Percentiles rank a stretch among this genome's conserved stretches.
These are phyloP conservation scores for Falco columbarius DNA, from an alignment of 2,797 vertebrate species.

Conservation along the genomic window DNA sequence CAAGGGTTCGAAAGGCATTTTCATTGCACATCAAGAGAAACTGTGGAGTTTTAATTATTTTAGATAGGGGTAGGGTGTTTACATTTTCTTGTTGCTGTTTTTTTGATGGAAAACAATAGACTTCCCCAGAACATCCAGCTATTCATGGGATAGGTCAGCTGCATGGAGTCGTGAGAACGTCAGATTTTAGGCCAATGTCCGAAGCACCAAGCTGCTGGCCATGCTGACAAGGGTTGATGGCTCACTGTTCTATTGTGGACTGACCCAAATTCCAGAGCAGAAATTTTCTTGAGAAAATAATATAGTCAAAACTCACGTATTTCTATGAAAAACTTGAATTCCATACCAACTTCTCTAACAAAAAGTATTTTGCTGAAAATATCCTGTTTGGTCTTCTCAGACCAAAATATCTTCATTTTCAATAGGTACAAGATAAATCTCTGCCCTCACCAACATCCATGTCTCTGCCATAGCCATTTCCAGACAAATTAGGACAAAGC, in stretches of 20 bases:
- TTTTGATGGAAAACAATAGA: fast-evolving
- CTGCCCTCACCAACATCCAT: neutral
- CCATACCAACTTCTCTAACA: neutral
- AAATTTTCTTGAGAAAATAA: neutral
- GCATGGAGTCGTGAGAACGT: neutral
- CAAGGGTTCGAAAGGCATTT: neutral
- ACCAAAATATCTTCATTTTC: neutral
- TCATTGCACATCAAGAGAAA: neutral
- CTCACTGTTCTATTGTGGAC: neutral
- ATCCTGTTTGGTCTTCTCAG: neutral
- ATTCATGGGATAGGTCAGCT: neutral
- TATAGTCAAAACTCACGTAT: neutral
- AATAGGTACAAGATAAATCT: neutral
- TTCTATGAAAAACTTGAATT: neutral
- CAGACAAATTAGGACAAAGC: neutral
- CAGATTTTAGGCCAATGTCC: neutral
- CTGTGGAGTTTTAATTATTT: neutral
- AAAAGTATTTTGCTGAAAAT: neutral
- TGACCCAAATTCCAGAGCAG: neutral
- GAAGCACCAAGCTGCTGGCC: neutral
- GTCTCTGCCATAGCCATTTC: neutral
- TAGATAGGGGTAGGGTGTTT: neutral
- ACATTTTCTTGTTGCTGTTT: neutral
- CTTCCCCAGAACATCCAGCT: neutral
- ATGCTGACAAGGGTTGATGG: neutral